Evolutionary conservation across 2,113 vertebrate genomes (phyloP), one percentile per base, ranked within the genome.

Genomic region (Corythaixoides concolor): DNA sequence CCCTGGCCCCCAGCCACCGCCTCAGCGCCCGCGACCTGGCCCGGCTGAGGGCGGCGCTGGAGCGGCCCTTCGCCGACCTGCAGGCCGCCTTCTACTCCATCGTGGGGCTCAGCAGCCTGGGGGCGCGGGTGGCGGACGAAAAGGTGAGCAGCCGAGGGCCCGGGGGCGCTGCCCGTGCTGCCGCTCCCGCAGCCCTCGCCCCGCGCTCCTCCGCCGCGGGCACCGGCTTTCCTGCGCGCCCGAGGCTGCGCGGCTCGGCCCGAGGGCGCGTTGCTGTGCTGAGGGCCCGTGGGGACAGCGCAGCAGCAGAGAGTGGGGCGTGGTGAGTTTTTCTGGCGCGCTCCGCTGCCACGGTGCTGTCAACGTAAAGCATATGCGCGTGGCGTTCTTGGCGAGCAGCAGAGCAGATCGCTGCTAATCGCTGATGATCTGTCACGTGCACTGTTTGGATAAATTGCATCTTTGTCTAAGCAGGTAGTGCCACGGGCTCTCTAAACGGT

Each of bases 81-180:
- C 98, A 99, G 94, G 97, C 98, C 26, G 99, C 99, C 15, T 99
- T 98, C 94, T 98, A 99, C 77, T 99, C 99, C 41, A 97, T 99
- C 4, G 97, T 99, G 27, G 99, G 99, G 23, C 98, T 99, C 67
- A 85, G 67, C 81, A 98, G 98, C 85, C 98, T 99, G 24, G 99
- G 99, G 33, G 87, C 91, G 16, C 91, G 96, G 28, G 94, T 99
- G 87, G 95, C 98, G 12, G 99, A 99, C 93, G 98, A 98, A 52
- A 96, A 98, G 96, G 99, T 99, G 95, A 98, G 98, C 35, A 5
- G 5, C 5, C 2, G 14, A 28, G 12, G 12, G 32, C 39, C 27
- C 5, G 8, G 19, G n/a, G n/a, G 39, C 8, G 39, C 39, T 11
- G 39, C 39, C 5, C 47, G 33, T 18, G 45, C 35, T 5, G 15